Evolutionary conservation across 2,797 vertebrate genomes (phyloP).

Genomic region (Spinus pinus): DNA sequence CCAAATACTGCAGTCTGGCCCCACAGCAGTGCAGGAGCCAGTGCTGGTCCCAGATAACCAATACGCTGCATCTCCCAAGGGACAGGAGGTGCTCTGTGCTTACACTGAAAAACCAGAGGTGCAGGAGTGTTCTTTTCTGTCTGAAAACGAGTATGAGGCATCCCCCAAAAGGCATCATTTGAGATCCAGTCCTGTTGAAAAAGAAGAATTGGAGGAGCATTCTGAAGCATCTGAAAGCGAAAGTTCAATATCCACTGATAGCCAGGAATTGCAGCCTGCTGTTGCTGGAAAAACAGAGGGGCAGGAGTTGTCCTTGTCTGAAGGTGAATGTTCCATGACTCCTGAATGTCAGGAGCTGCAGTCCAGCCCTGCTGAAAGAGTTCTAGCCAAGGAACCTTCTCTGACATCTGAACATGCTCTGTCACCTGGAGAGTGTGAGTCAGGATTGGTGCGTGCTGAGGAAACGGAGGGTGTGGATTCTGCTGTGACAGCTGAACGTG

Average conservation of each 20-base stretch:
- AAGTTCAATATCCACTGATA: constrained; percentile 35
- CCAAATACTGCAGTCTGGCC: constrained; percentile 16
- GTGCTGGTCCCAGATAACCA: constrained; percentile 31
- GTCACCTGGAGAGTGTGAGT: neutral
- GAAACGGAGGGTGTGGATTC: neutral
- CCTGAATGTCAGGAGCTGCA: constrained; percentile 37
- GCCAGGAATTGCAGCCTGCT: constrained; percentile 7
- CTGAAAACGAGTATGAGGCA: neutral
- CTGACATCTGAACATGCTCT: neutral
- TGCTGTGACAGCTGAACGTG: neutral
- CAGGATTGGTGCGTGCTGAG: neutral
- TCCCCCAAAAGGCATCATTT: neutral
- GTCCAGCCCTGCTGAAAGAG: constrained; percentile 1
- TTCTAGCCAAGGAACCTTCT: neutral
- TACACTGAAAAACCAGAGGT: neutral
- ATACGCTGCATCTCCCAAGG: constrained; percentile 26
- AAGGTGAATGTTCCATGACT: constrained; percentile 45
- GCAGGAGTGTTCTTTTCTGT: constrained; percentile 1
- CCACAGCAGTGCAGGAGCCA: constrained; percentile 1
- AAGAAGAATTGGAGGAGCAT: constrained; percentile 10
- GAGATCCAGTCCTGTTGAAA: constrained; percentile 7
- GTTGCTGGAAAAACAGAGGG: constrained; percentile 15
- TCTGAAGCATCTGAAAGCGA: constrained; percentile 57
- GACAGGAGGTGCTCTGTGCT: neutral
- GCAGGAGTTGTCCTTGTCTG: constrained; percentile 54